These are phyloP conservation scores for Alviniconcha marisindica DNA, from an alignment of 1,140 invertebrate genomes.

Conservation along the genomic window DNA sequence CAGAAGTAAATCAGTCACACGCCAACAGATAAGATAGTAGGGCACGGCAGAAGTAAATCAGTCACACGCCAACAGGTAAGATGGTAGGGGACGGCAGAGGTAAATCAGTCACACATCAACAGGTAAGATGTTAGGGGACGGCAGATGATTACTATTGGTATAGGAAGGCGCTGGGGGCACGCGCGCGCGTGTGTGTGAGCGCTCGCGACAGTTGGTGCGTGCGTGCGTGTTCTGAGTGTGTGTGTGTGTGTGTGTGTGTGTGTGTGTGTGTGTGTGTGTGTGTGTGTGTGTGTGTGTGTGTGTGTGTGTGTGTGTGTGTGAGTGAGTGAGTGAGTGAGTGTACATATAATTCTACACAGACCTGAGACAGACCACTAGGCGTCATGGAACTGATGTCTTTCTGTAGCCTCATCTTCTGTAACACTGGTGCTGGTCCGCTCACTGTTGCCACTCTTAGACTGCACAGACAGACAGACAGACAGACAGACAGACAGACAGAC, in stretches of 20 bases:
- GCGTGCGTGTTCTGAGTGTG: neutral
- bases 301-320: neutral
- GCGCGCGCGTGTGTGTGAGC: neutral
- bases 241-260: constrained; percentile 1
- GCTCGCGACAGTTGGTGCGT: neutral
- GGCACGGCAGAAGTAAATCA: too few species aligned
- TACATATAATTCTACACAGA: neutral
- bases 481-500: too few species aligned
- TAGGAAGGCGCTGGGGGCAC: too few species aligned
- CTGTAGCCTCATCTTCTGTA: neutral
- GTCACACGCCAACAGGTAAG: too few species aligned
- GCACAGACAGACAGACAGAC: neutral
- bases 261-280: neutral
- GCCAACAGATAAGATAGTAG: too few species aligned
- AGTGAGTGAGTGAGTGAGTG: neutral
- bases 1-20: too few species aligned
- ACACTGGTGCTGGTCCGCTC: neutral
- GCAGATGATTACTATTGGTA: too few species aligned
- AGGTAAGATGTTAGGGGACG: neutral
- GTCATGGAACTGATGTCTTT: neutral
- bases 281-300: constrained; percentile 11
- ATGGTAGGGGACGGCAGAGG: too few species aligned
- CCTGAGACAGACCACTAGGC: neutral
- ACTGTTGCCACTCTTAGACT: neutral
- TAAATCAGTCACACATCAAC: neutral